phyloP scores from a whole-genome alignment of 2,888 invertebrate species.

The Lasioglossum oenotherae region DNA sequence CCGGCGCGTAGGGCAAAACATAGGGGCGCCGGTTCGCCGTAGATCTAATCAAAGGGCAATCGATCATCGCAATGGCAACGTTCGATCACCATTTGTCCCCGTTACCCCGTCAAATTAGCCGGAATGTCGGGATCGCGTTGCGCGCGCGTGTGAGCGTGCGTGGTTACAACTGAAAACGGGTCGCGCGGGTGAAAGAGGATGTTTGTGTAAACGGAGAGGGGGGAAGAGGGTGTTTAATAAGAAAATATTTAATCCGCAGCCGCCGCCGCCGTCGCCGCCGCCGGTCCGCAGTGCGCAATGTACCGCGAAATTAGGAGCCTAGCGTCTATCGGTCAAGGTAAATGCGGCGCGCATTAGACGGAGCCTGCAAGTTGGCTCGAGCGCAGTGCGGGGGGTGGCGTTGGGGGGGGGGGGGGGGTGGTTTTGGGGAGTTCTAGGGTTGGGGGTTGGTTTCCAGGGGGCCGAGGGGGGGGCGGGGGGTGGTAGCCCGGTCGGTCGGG shows the following conservation, averaged over 20 bases:
- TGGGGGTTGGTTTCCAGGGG: not conserved
- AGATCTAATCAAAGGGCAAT: conserved; percentile 19
- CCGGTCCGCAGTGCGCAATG: conserved; percentile 69
- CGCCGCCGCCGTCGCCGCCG: not conserved
- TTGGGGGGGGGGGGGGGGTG: not conserved
- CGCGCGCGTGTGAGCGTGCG: not conserved
- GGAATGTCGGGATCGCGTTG: conserved; percentile 1
- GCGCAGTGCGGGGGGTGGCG: conserved; percentile 14
- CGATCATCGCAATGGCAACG: conserved; percentile 15
- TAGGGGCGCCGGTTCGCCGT: not conserved
- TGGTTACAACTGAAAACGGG: not conserved
- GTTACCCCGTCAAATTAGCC: conserved; percentile 19
- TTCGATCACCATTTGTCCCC: conserved; percentile 12
- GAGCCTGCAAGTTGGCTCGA: conserved; percentile 63
- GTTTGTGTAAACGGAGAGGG: not conserved
- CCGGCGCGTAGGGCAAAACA: not conserved
- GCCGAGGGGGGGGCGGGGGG: not conserved
- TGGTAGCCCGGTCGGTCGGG: not conserved
- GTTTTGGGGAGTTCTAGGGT: not conserved
- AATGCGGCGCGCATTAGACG: conserved; percentile 81
- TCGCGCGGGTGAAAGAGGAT: not conserved
- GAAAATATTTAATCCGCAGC: conserved; percentile 66
- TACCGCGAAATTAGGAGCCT: conserved; percentile 73
- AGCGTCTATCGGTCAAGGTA: conserved; percentile 81
- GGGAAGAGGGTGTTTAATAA: conserved; percentile 49